Evolutionary conservation across 2,113 vertebrate genomes (phyloP), one percentile per base, ranked within the genome.

Genomic region (Hylia prasina): DNA sequence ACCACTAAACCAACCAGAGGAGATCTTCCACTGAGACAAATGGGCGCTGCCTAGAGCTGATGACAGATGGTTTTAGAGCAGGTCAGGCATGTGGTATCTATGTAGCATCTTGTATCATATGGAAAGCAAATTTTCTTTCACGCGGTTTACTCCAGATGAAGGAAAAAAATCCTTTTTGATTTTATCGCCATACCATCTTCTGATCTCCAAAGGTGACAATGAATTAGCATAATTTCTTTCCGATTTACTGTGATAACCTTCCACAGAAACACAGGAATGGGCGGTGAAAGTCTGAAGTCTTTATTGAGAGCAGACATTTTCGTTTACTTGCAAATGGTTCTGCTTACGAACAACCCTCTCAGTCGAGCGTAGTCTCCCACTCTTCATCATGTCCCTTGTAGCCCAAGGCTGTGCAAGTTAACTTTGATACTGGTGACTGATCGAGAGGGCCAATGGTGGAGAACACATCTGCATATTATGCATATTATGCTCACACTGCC

Each of bases 1-100:
- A 78, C 47, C 51, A 75, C 56, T 66, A 73, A 88, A 86, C 64
- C 79, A 63, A 86, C 35, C 7, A 5, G n/a, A 92, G 93, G 48
- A 95, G 84, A 70, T 94, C 81, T 82, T 93, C 68, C 79, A 86
- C 87, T 0, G 22, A 86, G 83, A 81, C 60, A 92, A 95, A 79
- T 73, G 84, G 33, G 35, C 2, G 33, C 60, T 95, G 92, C 79
- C 50, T 82, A 47, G 88, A 91, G 71, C 82, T 82, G 83, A 90
- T 93, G 90, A 94, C 93, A 96, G 92, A 92, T 94, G 87, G 92
- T 65, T 93, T 93, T 80, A 94, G 91, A 96, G 71, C 90, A 91
- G 92, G 92, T 92, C 89, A 79, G 65, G 86, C 87, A 82, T 93
- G 87, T 83, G 87, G 82, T 88, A 83, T 79, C 82, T 61, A 24